phyloP scores from a whole-genome alignment of 2,797 vertebrate species.

The Coregonus sp. region DNA sequence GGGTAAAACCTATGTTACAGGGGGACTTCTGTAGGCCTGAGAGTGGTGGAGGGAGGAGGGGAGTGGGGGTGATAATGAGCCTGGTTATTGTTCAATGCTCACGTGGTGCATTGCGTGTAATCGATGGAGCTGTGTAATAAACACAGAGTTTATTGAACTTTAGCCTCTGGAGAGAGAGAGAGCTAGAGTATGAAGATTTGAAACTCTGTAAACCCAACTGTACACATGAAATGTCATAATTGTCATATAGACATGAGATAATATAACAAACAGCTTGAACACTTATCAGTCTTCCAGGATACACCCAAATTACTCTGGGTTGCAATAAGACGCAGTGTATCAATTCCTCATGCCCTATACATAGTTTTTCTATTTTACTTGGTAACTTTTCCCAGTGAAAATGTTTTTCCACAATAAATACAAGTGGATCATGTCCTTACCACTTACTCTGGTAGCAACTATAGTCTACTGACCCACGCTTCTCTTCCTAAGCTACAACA shows the following conservation, averaged over 20 bases:
- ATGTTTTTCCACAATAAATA: constrained; percentile 41
- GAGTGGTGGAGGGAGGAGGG: constrained; percentile 19
- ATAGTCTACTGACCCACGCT: neutral
- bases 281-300: no score
- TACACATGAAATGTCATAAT: no score
- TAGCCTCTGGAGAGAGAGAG: neutral
- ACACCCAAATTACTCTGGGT: no score
- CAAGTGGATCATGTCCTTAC: neutral
- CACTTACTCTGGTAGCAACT: constrained; percentile 11
- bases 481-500: constrained; percentile 9
- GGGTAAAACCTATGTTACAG: constrained; percentile 37
- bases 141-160: constrained; percentile 7
- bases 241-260: no score
- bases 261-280: no score
- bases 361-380: constrained; percentile 26
- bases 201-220: neutral
- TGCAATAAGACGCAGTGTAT: no score
- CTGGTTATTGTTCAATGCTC: constrained; percentile 70
- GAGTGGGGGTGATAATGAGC: constrained; percentile 71
- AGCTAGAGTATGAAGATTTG: neutral
- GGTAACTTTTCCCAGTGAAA: constrained; percentile 12
- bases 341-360: no score
- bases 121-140: constrained; percentile 6
- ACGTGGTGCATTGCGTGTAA: constrained; percentile 48
- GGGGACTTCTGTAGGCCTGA: constrained; percentile 61